Base-by-base conservation (phyloP, 1,140 invertebrate genomes). In the Araneus ventricosus region DNA sequence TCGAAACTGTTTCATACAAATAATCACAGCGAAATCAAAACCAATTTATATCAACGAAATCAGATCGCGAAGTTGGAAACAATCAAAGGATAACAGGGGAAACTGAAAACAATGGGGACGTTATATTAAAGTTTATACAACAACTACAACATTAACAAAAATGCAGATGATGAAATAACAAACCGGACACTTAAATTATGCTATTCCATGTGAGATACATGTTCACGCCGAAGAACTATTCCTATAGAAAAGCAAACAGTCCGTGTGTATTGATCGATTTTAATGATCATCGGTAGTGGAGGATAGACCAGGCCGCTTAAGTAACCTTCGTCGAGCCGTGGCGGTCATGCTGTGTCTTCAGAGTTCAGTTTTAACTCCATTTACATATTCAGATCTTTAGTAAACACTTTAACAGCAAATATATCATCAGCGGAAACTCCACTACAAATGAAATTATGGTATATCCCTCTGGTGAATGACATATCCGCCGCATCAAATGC, bases 231-330 rank as follows among this genome's bases (percentile, higher is more conserved):
- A 39, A 41, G 85, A 75, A 88, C 63, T 88, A 88, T 88, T 86
- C 37, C 37, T 27, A 93, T 79, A 41, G 84, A 93, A 87, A 87
- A 80, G 91, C 91, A 88, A 93, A 92, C 82, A 87, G 45, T 93
- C 79, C 80, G 67, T 70, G n/a, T 87, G 75, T 93, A 93, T 93
- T 93, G 91, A 93, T 93, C 91, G 91, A 93, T 93, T 93, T 92
- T 93, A 93, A 93, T 92, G 91, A 92, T 93, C 91, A 93, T 93
- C 91, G 63, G 61, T n/a, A 27, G 67, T 27, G 30, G 67, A 90
- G 88, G 45, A 27, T 57, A 39, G 14, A 37, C 52, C n/a, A 91
- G 75, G 20, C 67, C 27, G 37, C 79, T 57, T 52, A 61, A 85
- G 85, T 75, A 93, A 93, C 91, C 85, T 93, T 93, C 67, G 75